Conservation (phyloP, 1,140 invertebrate species). For the Drosophila chauvacae region DNA sequence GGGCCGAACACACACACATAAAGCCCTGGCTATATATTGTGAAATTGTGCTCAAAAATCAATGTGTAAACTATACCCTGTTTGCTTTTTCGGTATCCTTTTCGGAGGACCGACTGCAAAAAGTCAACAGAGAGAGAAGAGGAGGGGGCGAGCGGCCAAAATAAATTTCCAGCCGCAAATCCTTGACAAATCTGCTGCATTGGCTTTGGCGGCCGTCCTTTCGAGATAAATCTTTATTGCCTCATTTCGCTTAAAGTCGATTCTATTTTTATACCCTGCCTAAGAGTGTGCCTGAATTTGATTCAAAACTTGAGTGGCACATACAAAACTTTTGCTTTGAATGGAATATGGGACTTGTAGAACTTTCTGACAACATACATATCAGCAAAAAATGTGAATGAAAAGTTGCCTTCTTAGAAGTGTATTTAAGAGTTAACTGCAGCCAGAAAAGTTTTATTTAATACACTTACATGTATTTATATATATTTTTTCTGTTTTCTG, state of each 20-base stretch:
- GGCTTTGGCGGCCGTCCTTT: slow-evolving; percentile 56
- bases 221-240: slow-evolving; percentile 79
- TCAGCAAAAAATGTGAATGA: slow-evolving; percentile 6
- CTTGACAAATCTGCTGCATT: slow-evolving; percentile 81
- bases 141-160: slow-evolving; percentile 52
- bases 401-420: slow-evolving; percentile 1
- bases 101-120: slow-evolving; percentile 14
- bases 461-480: slow-evolving; percentile 28
- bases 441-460: background rate
- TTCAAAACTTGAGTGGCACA: background rate
- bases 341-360: background rate
- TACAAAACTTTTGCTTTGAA: slow-evolving; percentile 1
- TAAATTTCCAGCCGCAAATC: slow-evolving; percentile 77
- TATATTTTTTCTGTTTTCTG: slow-evolving; percentile 12
- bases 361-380: slow-evolving; percentile 4
- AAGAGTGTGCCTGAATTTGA: slow-evolving; percentile 4
- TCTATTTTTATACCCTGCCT: slow-evolving; percentile 54
- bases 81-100: slow-evolving; percentile 33
- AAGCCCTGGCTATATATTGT: slow-evolving; percentile 22
- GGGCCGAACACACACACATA: slow-evolving; percentile 2
- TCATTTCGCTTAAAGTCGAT: slow-evolving; percentile 78
- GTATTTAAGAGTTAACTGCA: slow-evolving; percentile 2
- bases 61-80: slow-evolving; percentile 46
- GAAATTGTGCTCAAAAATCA: slow-evolving; percentile 49
- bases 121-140: slow-evolving; percentile 31